These are phyloP conservation scores for Ruditapes philippinarum DNA, from an alignment of 1,140 invertebrate genomes.

Conservation along the genomic window DNA sequence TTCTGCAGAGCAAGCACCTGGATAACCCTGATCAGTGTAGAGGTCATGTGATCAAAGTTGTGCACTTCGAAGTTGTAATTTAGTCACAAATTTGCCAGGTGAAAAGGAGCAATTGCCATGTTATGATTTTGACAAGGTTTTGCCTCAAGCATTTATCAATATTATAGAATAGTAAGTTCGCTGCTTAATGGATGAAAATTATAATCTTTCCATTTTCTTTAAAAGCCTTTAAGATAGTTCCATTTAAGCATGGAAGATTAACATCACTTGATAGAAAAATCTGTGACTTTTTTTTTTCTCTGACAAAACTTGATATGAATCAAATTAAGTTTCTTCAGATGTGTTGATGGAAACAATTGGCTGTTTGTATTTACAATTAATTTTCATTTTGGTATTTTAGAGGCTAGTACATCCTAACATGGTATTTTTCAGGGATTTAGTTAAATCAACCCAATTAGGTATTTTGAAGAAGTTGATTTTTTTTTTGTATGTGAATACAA, in stretches of 20 bases:
- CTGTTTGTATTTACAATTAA: too few species aligned
- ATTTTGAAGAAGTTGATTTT: too few species aligned
- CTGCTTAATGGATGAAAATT: not conserved
- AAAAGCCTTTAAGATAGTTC: not conserved
- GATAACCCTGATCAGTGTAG: conserved; percentile 46
- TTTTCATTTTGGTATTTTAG: too few species aligned
- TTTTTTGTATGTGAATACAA: too few species aligned
- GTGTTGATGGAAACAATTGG: too few species aligned
- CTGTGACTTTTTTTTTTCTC: not conserved
- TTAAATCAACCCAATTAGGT: too few species aligned
- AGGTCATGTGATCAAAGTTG: conserved; percentile 52
- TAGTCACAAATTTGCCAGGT: conserved; percentile 58
- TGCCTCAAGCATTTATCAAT: conserved; percentile 21
- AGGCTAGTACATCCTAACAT: too few species aligned
- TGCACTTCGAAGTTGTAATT: conserved; percentile 17
- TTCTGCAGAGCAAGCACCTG: conserved; percentile 57
- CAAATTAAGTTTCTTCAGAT: too few species aligned
- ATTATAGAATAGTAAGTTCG: not conserved
- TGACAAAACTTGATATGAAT: too few species aligned
- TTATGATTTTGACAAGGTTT: conserved; percentile 36
- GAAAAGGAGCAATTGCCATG: conserved; percentile 34
- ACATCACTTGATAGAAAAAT: not conserved
- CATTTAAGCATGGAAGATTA: not conserved
- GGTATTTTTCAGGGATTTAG: too few species aligned
- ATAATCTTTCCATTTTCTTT: not conserved